Evolutionary conservation across 2,888 invertebrate species (phyloP).

Genomic region (Diloba caeruleocephala): DNA sequence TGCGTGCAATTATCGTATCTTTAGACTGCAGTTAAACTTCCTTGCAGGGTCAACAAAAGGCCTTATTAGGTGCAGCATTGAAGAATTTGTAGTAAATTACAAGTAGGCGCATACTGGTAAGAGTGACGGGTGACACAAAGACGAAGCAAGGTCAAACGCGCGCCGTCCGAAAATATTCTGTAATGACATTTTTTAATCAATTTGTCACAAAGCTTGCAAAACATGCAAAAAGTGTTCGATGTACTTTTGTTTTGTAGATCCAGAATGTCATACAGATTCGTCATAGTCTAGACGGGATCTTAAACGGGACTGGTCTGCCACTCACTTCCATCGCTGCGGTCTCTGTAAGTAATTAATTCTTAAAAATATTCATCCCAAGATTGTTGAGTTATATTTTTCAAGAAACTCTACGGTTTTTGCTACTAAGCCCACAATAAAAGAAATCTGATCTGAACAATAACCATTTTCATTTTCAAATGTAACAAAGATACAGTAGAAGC

Average conservation of each 20-base stretch:
- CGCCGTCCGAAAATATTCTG: conserved; percentile 67
- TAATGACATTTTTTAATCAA: conserved; percentile 69
- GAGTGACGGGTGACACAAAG: conserved; percentile 66
- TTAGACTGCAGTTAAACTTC: conserved; percentile 34
- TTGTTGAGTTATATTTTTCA: conserved; percentile 10
- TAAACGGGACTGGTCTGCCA: conserved; percentile 3
- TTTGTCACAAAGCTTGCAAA: conserved; percentile 61
- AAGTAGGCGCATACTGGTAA: conserved; percentile 34
- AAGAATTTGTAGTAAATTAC: conserved; percentile 48
- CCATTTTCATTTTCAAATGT: not conserved
- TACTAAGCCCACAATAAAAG: not conserved
- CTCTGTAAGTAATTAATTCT: conserved; percentile 5
- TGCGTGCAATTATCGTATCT: conserved; percentile 33
- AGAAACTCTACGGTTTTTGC: not conserved
- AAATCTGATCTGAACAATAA: not conserved
- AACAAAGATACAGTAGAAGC: not conserved
- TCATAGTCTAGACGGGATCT: conserved; percentile 15
- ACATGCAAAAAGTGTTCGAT: conserved; percentile 54
- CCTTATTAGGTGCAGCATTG: conserved; percentile 53
- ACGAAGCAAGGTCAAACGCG: conserved; percentile 70
- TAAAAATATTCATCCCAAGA: conserved; percentile 9
- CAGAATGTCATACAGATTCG: conserved; percentile 43
- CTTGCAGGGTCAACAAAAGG: conserved; percentile 55
- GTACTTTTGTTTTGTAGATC: conserved; percentile 43
- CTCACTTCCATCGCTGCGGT: conserved; percentile 2